Evolutionary conservation across 53 echinoderm and acorn worm species (phyloP).

Genomic region (Holothuria scabra): DNA sequence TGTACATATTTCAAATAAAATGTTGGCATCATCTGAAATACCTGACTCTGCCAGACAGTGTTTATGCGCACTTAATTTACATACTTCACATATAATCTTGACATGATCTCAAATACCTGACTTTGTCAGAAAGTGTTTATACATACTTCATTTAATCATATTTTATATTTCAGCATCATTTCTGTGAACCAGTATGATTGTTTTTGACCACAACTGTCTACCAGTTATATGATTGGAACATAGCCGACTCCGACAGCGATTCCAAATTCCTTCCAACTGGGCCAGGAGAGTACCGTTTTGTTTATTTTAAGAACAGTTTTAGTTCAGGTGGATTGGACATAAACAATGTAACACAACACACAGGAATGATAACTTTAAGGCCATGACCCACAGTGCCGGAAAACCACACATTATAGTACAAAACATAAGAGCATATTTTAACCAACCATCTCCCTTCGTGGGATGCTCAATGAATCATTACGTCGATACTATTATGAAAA

Average conservation of each 20-base stretch:
- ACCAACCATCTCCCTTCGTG: too few relatives aligned
- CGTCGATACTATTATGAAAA: too few relatives aligned
- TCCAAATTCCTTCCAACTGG: constrained; percentile 23
- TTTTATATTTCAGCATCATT: constrained; percentile 4
- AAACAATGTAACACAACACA: constrained; percentile 12
- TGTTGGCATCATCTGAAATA: not conserved
- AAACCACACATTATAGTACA: too few relatives aligned
- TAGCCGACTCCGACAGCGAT: not conserved
- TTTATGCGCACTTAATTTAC: constrained; percentile 8
- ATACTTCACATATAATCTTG: not conserved
- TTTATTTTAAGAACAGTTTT: too few relatives aligned
- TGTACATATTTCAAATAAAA: not conserved
- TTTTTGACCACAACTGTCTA: constrained; percentile 2
- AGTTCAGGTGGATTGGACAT: not conserved
- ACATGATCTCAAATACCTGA: not conserved
- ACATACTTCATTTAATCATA: not conserved
- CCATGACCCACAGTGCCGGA: too few relatives aligned
- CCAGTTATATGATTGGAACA: not conserved
- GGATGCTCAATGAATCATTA: too few relatives aligned
- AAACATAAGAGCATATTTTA: too few relatives aligned
- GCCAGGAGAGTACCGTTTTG: constrained; percentile 15
- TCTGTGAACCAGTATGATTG: constrained; percentile 4
- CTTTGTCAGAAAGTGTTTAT: constrained; percentile 28
- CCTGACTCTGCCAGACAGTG: constrained; percentile 5
- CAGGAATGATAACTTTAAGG: constrained; percentile 5